Base-by-base conservation (phyloP, 2,113 vertebrate species). In the Cepphus grylle region DNA sequence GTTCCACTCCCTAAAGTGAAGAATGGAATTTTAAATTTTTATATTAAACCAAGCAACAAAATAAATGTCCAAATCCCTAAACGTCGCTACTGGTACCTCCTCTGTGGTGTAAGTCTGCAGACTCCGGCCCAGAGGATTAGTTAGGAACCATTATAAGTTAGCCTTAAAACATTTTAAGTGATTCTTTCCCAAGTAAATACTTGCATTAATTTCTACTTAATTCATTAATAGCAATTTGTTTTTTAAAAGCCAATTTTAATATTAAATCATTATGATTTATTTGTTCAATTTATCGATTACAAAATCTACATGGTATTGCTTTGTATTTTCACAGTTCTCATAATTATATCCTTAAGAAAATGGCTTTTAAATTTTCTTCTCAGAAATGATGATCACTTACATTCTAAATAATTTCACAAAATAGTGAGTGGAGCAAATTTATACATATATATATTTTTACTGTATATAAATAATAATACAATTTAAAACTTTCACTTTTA, bases 271-370 rank as follows among this genome's bases (percentile, higher is more conserved):
- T 94, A 84, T 22, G 81, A 92, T 67, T 92, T 79, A 59, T 77
- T 86, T 53, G 85, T 47, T 81, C 81, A 72, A 77, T 80, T 95
- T 87, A 78, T 59, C 38, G 50, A 86, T 87, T 58, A 62, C 8
- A 95, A 93, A 96, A 92, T 94, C 91, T 93, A 86, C 93, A 71
- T 53, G 90, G 72, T 97, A 97, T 95, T 97, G 92, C 95, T 96
- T 79, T 87, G 11, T 66, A 83, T 90, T 95, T 93, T 96, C 93
- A 96, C 95, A 97, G 90, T 97, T 97, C 88, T 88, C 78, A 90
- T 74, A 93, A 94, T 82, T 95, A 74, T 43, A 94, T 96, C 26
- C 12, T 79, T 94, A 96, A 96, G 77, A 96, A 97, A 97, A 97
- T 96, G 86, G 95, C 96, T 97, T 97, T 95, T 87, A 89, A 93